phyloP scores from a whole-genome alignment of 2,888 invertebrate genomes.

The Cynaeus angustus region DNA sequence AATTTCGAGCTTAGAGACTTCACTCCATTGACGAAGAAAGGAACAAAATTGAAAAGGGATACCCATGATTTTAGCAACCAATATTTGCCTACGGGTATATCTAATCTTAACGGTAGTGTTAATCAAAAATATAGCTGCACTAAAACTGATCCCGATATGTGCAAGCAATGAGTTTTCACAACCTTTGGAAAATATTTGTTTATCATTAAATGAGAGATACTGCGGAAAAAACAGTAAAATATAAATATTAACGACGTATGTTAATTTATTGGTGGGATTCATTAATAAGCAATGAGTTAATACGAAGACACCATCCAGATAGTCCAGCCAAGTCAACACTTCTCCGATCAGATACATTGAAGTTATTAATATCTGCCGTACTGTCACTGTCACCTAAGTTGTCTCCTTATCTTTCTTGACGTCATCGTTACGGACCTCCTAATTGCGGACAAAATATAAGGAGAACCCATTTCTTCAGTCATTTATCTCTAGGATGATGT shows the following conservation, averaged over 20 bases:
- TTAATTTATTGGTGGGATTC: constrained; percentile 59
- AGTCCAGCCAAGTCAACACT: constrained; percentile 60
- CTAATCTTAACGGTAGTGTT: no score
- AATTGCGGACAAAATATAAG: constrained; percentile 48
- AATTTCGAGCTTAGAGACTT: not conserved
- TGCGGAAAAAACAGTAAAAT: constrained; percentile 2
- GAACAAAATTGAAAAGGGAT: no score
- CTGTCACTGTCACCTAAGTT: constrained; percentile 58
- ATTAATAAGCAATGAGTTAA: constrained; percentile 62
- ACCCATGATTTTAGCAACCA: no score
- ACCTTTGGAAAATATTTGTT: no score
- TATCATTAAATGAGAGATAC: no score
- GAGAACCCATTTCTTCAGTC: constrained; percentile 23
- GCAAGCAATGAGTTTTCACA: no score
- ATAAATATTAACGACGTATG: constrained; percentile 52
- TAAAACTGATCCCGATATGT: no score
- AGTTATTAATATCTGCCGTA: constrained; percentile 62
- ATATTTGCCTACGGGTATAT: no score
- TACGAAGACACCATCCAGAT: constrained; percentile 57
- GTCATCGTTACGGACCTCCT: constrained; percentile 47
- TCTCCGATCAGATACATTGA: constrained; percentile 58
- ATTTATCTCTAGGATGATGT: constrained; percentile 38
- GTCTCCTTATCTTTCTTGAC: constrained; percentile 46
- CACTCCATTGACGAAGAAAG: constrained; percentile 1
- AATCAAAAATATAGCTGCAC: no score